Base-by-base conservation (phyloP, 2,113 vertebrate genomes). In the Melanerpes aurifrons region DNA sequence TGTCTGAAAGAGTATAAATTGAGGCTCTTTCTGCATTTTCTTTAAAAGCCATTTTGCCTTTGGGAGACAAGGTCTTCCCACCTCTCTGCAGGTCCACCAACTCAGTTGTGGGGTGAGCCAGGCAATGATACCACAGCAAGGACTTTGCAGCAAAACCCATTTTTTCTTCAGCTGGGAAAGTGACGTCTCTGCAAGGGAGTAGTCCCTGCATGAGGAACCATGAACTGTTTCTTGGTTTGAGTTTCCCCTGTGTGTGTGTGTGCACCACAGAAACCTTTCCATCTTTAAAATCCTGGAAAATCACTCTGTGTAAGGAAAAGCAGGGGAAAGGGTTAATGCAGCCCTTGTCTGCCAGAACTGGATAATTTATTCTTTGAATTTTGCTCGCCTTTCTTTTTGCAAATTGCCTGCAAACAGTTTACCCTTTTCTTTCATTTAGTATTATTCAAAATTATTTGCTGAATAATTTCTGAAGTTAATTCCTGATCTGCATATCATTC, bases 381-480 rank as follows among this genome's bases (percentile, higher is more conserved):
- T 80, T 86, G 8, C 32, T 74, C 1, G 1, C 40, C 62, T 93
- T 82, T 87, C 28, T 58, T 88, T 81, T 68, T 64, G 16, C 28
- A 92, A 78, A 81, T 86, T 81, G 6, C 28, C 69, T 84, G 43
- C 62, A 91, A 95, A 89, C 8, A 81, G 66, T 93, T 92, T 88
- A 92, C 24, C 48, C 9, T 83, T 90, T 87, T 90, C 32, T 90
- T 86, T 75, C 31, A 32, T 64, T 90, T 89, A 48, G 40, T 68
- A 74, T 67, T 59, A 83, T 86, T 83, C 8, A 9, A 92, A 94
- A 90, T 86, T 93, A 90, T 93, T 93, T 94, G 7, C 57, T 81
- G 86, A 93, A 93, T 86, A 81, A 81, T 88, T 90, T 83, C 81
- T 92, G 57, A 31, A 71, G 66, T 78, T 86, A 93, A 81, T 90